Evolutionary conservation across 2,113 vertebrate genomes (phyloP).

Genomic region (Callipepla squamata): DNA sequence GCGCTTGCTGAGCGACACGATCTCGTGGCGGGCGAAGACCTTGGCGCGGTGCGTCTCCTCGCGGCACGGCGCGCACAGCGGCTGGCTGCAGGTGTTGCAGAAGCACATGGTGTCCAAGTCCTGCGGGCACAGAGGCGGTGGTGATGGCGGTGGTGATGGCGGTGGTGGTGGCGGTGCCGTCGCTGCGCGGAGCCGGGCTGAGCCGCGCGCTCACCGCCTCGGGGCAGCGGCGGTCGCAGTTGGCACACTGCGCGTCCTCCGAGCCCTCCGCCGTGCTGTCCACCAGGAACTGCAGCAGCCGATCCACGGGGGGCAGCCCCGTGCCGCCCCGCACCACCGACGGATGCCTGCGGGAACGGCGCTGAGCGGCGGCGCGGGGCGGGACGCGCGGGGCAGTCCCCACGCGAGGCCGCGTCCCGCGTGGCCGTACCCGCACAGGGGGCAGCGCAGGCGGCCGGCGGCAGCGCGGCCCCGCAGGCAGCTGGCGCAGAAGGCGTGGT

Average conservation of each 20-base stretch:
- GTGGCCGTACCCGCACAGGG: conserved; percentile 86
- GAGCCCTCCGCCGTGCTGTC: conserved; percentile 85
- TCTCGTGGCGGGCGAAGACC: conserved; percentile 92
- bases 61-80: conserved; percentile 88
- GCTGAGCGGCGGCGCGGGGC: not conserved
- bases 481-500: conserved; percentile 90
- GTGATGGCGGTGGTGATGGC: not conserved
- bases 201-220: conserved; percentile 32
- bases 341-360: conserved; percentile 75
- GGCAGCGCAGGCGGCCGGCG: conserved; percentile 84
- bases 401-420: not conserved
- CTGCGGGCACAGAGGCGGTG: conserved; percentile 45
- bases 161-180: not conserved
- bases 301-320: conserved; percentile 87
- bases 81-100: conserved; percentile 94
- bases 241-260: conserved; percentile 88
- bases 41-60: conserved; percentile 90
- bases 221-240: conserved; percentile 83
- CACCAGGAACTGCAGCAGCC: conserved; percentile 91
- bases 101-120: conserved; percentile 89
- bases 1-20: conserved; percentile 91
- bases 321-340: conserved; percentile 87
- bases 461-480: conserved; percentile 84
- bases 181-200: too few relatives aligned
- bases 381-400: too few relatives aligned